Conservation (phyloP, 1,140 invertebrate genomes). For the Drosophila fuyamai region DNA sequence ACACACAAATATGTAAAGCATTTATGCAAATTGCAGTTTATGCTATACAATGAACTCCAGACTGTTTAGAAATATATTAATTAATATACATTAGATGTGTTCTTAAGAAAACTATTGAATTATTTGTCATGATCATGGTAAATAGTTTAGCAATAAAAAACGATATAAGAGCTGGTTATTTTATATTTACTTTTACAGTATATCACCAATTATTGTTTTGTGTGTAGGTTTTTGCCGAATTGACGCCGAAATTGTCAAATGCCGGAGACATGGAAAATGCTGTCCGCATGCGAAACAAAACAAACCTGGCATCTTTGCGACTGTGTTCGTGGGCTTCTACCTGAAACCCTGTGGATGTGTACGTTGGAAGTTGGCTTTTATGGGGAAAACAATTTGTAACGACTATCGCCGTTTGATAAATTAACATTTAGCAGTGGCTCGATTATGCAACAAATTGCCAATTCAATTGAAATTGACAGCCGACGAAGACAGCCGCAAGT, state of each 20-base stretch:
- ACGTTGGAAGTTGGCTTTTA: conserved; percentile 44
- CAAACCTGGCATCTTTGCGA: conserved; percentile 22
- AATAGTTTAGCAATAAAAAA: too few relatives aligned
- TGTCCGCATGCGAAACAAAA: conserved; percentile 23
- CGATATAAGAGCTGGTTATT: too few relatives aligned
- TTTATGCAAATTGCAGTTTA: too few relatives aligned
- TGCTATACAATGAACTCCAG: too few relatives aligned
- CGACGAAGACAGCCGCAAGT: conserved; percentile 37
- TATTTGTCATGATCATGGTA: too few relatives aligned
- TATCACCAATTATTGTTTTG: too few relatives aligned
- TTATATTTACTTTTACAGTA: too few relatives aligned
- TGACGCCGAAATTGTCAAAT: conserved; percentile 37
- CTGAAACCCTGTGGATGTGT: conserved; percentile 7
- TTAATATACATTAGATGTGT: too few relatives aligned
- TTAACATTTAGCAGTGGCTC: conserved; percentile 76
- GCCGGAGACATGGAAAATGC: conserved; percentile 27
- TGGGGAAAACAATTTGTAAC: conserved; percentile 79
- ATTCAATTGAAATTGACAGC: conserved; percentile 79
- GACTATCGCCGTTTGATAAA: conserved; percentile 78
- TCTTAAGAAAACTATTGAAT: too few relatives aligned
- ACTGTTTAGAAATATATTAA: too few relatives aligned
- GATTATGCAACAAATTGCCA: conserved; percentile 82
- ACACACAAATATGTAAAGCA: too few relatives aligned
- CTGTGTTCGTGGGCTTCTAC: conserved; percentile 15
- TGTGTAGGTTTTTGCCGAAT: conserved; percentile 16